Evolutionary conservation across 2,888 invertebrate species (phyloP), one percentile per base, ranked within the genome.

Genomic region (Temnothorax unifasciatus): DNA sequence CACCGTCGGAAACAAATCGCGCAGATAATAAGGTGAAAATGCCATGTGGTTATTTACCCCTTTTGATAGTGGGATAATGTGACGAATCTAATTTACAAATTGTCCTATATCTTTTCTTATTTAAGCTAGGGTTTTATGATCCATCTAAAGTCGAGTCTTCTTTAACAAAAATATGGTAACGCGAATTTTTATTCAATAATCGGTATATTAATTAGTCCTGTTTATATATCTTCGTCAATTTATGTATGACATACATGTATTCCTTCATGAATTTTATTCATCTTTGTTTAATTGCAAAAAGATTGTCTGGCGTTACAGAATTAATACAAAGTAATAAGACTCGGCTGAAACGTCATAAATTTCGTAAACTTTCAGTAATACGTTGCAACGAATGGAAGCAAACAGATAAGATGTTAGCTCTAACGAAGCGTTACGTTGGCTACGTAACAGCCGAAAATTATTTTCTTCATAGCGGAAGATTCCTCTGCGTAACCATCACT

Each of bases 391-490:
- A 54, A 44, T 29, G 11, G 5, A 50, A 52, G 50, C 18, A 59
- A 44, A 41, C 11, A 59, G 47, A 74, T 61, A 74, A 74, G 29
- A 61, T n/a, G 8, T 13, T 73, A 29, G 3, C 8, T 59, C 1
- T 18, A 41, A 73, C 2, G 25, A 59, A 59, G 18, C 15, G 25
- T 44, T 29, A 44, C 15, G 25, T 44, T 29, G 29, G 5, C 13
- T 59, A 59, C 59, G 13, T 29, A 61, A 25, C 6, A 44, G 29
- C 4, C 15, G 8, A 66, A 76, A 76, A 38, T 75, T 52, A 38
- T 25, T 38, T 66, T 52, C 18, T 76, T 76, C 4, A 50, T 5
- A 76, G 18, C 47, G 38, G 18, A 76, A 76, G 25, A 76, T 50
- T 63, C 34, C 64, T 64, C 4, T 64, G 21, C 5, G 21, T n/a